Conservation (phyloP, 1,140 invertebrate genomes). For the Drosophila nikananu region DNA sequence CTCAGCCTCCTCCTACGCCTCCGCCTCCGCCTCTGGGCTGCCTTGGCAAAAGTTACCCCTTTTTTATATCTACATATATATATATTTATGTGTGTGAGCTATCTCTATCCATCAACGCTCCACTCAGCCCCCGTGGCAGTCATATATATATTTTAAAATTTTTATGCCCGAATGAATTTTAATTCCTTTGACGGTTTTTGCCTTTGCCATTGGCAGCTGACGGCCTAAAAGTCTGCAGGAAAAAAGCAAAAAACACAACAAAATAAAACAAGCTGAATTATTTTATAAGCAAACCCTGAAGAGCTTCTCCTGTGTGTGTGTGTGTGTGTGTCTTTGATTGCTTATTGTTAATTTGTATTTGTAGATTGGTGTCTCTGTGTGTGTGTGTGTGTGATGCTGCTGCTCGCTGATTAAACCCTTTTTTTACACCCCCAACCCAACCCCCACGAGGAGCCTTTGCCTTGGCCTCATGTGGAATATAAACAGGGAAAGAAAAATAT, state of each 20-base stretch:
- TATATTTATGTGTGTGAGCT: slow-evolving; percentile 36
- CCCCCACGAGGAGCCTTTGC: neutral
- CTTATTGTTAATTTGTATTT: slow-evolving; percentile 84
- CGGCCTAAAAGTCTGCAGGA: slow-evolving; percentile 67
- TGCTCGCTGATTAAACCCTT: slow-evolving; percentile 80
- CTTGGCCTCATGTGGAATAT: slow-evolving; percentile 40
- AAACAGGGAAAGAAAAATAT: slow-evolving; percentile 10
- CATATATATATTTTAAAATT: slow-evolving; percentile 80
- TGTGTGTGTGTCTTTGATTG: slow-evolving; percentile 72
- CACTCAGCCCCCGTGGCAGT: slow-evolving; percentile 1
- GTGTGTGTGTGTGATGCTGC: slow-evolving; percentile 49
- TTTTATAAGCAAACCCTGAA: slow-evolving; percentile 39
- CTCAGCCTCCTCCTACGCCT: neutral
- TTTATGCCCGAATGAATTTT: slow-evolving; percentile 83
- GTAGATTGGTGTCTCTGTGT: slow-evolving; percentile 63
- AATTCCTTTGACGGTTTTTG: slow-evolving; percentile 81
- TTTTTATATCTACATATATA: slow-evolving; percentile 31
- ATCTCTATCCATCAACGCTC: slow-evolving; percentile 54
- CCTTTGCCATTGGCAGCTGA: slow-evolving; percentile 75
- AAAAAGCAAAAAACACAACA: slow-evolving; percentile 24
- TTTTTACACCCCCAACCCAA: slow-evolving; percentile 58
- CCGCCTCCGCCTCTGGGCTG: slow-evolving; percentile 6
- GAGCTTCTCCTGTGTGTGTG: slow-evolving; percentile 26
- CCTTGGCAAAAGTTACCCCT: slow-evolving; percentile 74
- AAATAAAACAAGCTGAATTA: slow-evolving; percentile 26